Conservation (phyloP, 2,113 vertebrate species). For the Catharus fuscescens region DNA sequence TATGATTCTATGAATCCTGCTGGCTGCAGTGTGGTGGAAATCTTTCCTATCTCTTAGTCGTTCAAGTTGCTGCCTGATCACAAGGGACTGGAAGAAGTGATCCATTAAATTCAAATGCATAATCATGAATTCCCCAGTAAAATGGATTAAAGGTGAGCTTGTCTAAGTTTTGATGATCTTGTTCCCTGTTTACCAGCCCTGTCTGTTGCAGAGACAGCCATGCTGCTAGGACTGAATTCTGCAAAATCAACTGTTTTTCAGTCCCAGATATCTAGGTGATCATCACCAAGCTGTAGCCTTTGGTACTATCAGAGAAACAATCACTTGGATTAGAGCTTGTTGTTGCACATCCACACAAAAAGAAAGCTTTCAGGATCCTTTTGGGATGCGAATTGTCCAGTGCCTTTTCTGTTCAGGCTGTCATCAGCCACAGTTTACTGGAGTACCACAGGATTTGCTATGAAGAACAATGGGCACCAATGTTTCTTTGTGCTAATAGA, state of each 20-base stretch:
- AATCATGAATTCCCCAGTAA: neutral
- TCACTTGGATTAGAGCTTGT: neutral
- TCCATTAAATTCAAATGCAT: neutral
- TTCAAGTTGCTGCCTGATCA: neutral
- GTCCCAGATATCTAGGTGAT: neutral
- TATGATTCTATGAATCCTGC: neutral
- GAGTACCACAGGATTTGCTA: neutral
- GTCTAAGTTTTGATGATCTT: neutral
- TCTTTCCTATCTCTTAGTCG: neutral
- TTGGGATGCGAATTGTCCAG: neutral
- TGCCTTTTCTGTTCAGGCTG: neutral
- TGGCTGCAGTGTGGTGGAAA: neutral
- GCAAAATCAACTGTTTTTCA: neutral
- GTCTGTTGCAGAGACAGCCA: neutral
- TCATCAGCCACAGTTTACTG: neutral
- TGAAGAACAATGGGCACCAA: neutral
- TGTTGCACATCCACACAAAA: neutral
- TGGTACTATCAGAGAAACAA: neutral
- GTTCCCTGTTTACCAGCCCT: neutral
- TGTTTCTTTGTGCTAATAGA: neutral
- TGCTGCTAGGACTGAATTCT: neutral
- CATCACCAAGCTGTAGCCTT: neutral
- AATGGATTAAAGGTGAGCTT: neutral
- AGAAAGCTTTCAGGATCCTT: neutral
- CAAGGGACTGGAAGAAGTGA: neutral